Conservation (phyloP, 2,888 invertebrate genomes). For the Sinopyrophorus schimmeli region DNA sequence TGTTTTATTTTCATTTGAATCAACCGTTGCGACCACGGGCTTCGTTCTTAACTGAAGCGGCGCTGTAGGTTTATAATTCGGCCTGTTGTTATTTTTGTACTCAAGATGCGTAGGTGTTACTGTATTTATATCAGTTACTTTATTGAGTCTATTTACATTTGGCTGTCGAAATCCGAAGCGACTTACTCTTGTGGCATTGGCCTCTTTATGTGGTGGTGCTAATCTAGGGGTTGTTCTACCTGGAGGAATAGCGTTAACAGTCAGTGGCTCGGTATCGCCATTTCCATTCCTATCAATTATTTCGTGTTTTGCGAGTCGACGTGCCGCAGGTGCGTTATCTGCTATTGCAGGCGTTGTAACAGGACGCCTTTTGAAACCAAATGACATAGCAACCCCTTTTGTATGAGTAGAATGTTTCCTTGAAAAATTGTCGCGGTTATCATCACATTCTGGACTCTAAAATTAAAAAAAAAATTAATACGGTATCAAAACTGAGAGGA, state of each 20-base stretch:
- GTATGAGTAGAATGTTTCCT: slow-evolving; percentile 52
- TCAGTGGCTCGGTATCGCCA: slow-evolving; percentile 44
- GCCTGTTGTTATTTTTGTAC: slow-evolving; percentile 40
- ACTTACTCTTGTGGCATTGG: slow-evolving; percentile 64
- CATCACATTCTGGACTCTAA: slow-evolving; percentile 67
- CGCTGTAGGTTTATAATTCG: slow-evolving; percentile 14
- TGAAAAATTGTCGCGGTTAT: slow-evolving; percentile 58
- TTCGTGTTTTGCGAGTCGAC: slow-evolving; percentile 56
- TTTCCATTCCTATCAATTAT: slow-evolving; percentile 52
- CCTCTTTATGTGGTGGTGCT: slow-evolving; percentile 69
- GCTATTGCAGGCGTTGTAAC: slow-evolving; percentile 51
- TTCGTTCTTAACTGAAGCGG: slow-evolving; percentile 14
- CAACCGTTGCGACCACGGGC: slow-evolving; percentile 12
- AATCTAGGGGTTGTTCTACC: slow-evolving; percentile 68
- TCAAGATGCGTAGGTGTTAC: slow-evolving; percentile 36
- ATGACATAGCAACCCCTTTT: slow-evolving; percentile 79
- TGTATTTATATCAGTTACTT: slow-evolving; percentile 66
- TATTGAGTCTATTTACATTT: slow-evolving; percentile 67
- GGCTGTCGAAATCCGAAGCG: slow-evolving; percentile 78
- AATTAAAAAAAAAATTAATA: slow-evolving; percentile 29
- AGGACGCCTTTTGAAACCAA: slow-evolving; percentile 77
- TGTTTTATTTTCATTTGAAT: slow-evolving; percentile 32
- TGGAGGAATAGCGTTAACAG: slow-evolving; percentile 55
- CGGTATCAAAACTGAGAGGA: too few relatives aligned
- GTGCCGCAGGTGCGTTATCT: slow-evolving; percentile 47